Conservation (phyloP, 1,140 invertebrate species). For the Ganaspis sp. region DNA sequence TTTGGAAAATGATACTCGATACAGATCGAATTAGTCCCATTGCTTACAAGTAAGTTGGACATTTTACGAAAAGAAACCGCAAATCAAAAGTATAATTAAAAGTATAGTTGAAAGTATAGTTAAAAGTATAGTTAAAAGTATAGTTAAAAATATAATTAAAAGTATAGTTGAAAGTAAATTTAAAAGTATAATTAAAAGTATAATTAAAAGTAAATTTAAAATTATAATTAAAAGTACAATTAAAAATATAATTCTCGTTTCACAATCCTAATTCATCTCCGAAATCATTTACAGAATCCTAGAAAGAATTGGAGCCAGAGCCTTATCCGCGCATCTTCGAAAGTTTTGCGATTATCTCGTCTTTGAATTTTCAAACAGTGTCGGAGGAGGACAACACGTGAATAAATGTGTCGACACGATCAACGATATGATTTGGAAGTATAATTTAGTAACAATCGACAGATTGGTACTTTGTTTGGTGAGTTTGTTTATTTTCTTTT, state of each 20-base stretch:
- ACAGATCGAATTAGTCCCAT: constrained; percentile 94
- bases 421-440: constrained; percentile 98
- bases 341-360: constrained; percentile 97
- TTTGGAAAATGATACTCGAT: constrained; percentile 97
- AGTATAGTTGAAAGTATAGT: too few species aligned
- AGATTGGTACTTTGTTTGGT: constrained; percentile 92
- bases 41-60: constrained; percentile 89
- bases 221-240: not conserved
- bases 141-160: too few species aligned
- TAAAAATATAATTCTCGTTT: too few species aligned
- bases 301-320: constrained; percentile 93
- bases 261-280: not conserved
- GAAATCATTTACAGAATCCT: constrained; percentile 83
- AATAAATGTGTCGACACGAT: constrained; percentile 96
- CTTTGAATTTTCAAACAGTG: constrained; percentile 91
- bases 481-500: too few species aligned
- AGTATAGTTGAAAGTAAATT: too few species aligned
- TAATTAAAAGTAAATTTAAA: not conserved
- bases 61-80: not conserved
- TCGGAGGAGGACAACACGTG: constrained; percentile 89
- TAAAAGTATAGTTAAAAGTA: too few species aligned
- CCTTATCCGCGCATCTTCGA: constrained; percentile 91
- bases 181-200: too few species aligned
- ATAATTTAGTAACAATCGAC: constrained; percentile 96
- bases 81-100: too few species aligned